Base-by-base conservation (phyloP, 2,113 vertebrate genomes). In the Uropsilus gracilis region DNA sequence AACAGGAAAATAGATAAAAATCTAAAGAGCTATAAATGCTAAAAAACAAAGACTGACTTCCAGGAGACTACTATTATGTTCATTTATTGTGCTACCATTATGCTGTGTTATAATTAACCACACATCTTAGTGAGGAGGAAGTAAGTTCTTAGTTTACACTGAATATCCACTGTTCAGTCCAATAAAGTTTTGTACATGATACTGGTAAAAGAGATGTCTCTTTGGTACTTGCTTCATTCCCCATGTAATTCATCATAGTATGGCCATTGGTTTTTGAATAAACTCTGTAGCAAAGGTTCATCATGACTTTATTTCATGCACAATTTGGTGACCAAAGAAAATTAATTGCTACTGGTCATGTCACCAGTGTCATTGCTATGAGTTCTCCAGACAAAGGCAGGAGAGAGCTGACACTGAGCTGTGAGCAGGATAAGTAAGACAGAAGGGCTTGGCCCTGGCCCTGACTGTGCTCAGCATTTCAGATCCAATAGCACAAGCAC, bases 251-350 rank as follows among this genome's bases (percentile, higher is more conserved):
- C 69, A 95, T 83, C 86, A 55, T 64, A 84, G 34, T 32, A 68
- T 90, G 66, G 42, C 42, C 44, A 68, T 50, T 96, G 92, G 94
- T 92, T 96, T 78, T 86, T 78, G 48, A 93, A 48, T 93, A 91
- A 73, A 16, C 85, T 93, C 87, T 89, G 46, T 37, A 91, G 57
- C 66, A 63, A 72, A 94, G 90, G 97, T 94, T 86, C 91, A 90
- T 89, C 80, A 59, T 87, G 82, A 66, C 77, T 96, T 92, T 96
- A 69, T 92, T 92, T 95, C 42, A 66, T 57, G 44, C 68, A 50
- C 55, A 76, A 71, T 78, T 90, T 86, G 32, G 57, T 46, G 77
- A 78, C 80, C 64, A 91, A 55, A 34, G 59, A 71, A 90, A 94
- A 94, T 94, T 87, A 93, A 95, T 93, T 81, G 76, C 55, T 57